Evolutionary conservation across 2,797 vertebrate species (phyloP).

Genomic region (Macropodus opercularis): DNA sequence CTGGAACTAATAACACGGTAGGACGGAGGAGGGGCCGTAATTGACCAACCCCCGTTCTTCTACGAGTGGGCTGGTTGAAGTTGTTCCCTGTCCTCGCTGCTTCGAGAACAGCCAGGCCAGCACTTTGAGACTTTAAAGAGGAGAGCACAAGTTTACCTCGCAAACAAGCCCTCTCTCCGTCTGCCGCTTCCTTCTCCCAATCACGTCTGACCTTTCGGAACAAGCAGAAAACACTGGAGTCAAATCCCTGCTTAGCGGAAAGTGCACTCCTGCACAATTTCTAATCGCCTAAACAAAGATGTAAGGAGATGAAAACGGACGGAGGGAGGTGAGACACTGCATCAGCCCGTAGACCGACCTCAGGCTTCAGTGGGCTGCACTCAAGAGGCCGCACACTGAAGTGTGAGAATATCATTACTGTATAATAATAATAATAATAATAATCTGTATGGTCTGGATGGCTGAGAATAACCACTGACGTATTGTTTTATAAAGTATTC

Average conservation of each 20-base stretch:
- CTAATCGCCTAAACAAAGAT: slow-evolving; percentile 59
- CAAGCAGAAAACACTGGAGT: slow-evolving; percentile 41
- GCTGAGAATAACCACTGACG: too few species aligned
- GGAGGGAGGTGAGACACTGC: background rate
- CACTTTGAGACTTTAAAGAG: slow-evolving; percentile 57
- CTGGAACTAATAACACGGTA: slow-evolving; percentile 39
- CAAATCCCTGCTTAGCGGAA: slow-evolving; percentile 48
- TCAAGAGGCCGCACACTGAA: too few species aligned
- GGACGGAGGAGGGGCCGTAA: slow-evolving; percentile 43
- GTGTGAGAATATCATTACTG: too few species aligned
- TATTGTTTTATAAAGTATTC: too few species aligned
- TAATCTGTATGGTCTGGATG: too few species aligned
- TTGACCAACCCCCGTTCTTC: slow-evolving; percentile 40
- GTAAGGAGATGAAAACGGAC: slow-evolving; percentile 26
- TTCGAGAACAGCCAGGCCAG: slow-evolving; percentile 53
- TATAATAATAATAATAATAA: too few species aligned
- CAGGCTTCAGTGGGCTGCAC: too few species aligned
- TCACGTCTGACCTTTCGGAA: slow-evolving; percentile 61
- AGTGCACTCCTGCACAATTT: slow-evolving; percentile 58
- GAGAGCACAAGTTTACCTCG: slow-evolving; percentile 50
- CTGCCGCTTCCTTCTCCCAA: slow-evolving; percentile 14
- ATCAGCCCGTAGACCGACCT: too few species aligned
- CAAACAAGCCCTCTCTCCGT: slow-evolving; percentile 38
- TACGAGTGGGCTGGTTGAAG: slow-evolving; percentile 26
- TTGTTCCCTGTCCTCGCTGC: slow-evolving; percentile 27